A percentile compares a stretch with the other conserved stretches of the same genome.
These are phyloP conservation scores for Pelobates fuscus DNA, from an alignment of 2,113 vertebrate genomes.

Conservation along the genomic window DNA sequence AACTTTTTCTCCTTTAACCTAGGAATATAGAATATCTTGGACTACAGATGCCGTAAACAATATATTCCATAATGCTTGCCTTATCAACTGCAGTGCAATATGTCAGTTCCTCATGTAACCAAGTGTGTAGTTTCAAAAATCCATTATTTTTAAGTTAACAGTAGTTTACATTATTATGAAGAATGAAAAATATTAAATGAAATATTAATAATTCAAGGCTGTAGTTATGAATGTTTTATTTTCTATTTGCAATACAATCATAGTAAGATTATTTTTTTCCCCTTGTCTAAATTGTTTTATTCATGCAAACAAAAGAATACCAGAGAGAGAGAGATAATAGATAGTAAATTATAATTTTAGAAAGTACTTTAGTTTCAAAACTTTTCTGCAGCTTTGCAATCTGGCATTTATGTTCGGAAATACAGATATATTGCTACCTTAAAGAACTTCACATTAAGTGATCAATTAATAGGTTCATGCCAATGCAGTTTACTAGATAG, in stretches of 20 bases:
- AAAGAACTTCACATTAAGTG: too few species aligned
- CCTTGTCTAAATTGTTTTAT: slow-evolving; percentile 10
- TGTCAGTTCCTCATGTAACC: too few species aligned
- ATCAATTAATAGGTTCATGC: too few species aligned
- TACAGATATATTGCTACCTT: too few species aligned
- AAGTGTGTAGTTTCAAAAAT: background rate
- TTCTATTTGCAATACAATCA: slow-evolving; percentile 44
- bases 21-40: too few species aligned
- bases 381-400: background rate
- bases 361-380: slow-evolving; percentile 1
- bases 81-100: too few species aligned
- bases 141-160: slow-evolving; percentile 9
- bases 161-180: slow-evolving; percentile 23
- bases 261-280: slow-evolving; percentile 13
- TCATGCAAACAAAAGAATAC: slow-evolving; percentile 29
- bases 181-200: slow-evolving; percentile 50
- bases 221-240: slow-evolving; percentile 59
- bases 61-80: too few species aligned
- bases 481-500: too few species aligned
- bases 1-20: too few species aligned
- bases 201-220: slow-evolving; percentile 63
- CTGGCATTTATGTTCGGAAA: too few species aligned
- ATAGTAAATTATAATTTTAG: background rate
- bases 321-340: background rate
- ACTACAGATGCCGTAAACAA: too few species aligned